A percentile compares a stretch with the other conserved stretches of the same genome.
Conservation (phyloP, 2,888 invertebrate species). For the Spisula subtruncata region DNA sequence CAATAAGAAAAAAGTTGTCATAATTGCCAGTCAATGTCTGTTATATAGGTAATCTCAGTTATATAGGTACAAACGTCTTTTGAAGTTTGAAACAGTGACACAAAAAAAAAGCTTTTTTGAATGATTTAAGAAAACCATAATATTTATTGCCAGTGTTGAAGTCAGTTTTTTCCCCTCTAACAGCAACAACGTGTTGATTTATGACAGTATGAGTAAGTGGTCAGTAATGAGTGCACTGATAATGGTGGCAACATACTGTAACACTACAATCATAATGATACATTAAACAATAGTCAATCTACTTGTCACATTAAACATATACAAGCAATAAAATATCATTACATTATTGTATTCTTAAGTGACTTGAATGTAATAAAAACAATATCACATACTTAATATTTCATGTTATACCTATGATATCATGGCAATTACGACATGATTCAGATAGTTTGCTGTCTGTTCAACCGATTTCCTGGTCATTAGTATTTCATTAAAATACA, state of each 20-base stretch:
- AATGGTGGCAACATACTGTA: neutral
- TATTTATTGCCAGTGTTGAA: too few species aligned
- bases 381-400: neutral
- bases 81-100: too few species aligned
- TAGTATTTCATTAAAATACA: neutral
- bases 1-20: too few species aligned
- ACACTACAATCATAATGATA: conserved; percentile 9
- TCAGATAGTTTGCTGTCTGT: neutral
- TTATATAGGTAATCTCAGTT: too few species aligned
- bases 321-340: neutral
- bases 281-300: neutral
- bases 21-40: too few species aligned
- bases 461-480: neutral
- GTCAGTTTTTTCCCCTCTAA: too few species aligned
- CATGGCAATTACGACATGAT: neutral
- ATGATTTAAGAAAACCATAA: too few species aligned
- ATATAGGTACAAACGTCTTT: too few species aligned
- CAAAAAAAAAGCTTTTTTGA: too few species aligned
- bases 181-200: conserved; percentile 7
- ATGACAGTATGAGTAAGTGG: neutral
- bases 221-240: neutral
- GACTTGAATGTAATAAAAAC: neutral
- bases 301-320: neutral
- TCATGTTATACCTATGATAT: neutral
- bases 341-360: conserved; percentile 9